Base-by-base conservation (phyloP, 2,888 invertebrate genomes). In the Malacosoma neustria region DNA sequence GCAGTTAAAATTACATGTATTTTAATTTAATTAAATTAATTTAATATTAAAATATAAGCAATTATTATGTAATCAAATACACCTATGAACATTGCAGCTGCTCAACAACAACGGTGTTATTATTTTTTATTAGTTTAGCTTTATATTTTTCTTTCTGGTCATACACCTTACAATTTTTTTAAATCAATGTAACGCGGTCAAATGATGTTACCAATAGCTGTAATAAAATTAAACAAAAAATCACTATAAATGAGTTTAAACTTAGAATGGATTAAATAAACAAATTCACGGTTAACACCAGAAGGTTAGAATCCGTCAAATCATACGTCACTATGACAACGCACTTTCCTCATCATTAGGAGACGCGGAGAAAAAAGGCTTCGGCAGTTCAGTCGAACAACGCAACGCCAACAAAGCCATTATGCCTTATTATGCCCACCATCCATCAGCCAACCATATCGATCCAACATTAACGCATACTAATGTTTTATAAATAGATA, bases 401-500 rank as follows among this genome's bases (percentile, higher is more conserved):
- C 73, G 72, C 74, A 72, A 70, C 80, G 75, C 74, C 72, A 80
- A 80, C 74, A 77, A 81, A 82, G 71, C 79, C 76, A 84, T 85
- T 85, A 85, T 75, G 76, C 72, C 79, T 75, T 82, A 84, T 82
- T 84, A 84, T 74, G 75, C 68, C 67, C 67, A 72, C 67, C 77
- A 85, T 85, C 77, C 77, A 85, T 85, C 85, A 84, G 79, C 57
- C 62, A 68, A 66, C 68, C 75, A 77, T 81, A 82, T 84, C 77
- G 82, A 84, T 79, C 77, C 63, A 68, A 73, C 76, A 79, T 84
- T 81, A 85, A 81, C 74, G 76, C 74, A 80, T 80, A 72, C 73
- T 82, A 82, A 85, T 81, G 85, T 72, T 77, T 82, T 75, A 82
- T 82, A 82, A 84, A 84, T 81, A 84, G 81, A 74, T 81, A 79